Conservation (phyloP, 2,113 vertebrate genomes). For the Lichenostomus cassidix region DNA sequence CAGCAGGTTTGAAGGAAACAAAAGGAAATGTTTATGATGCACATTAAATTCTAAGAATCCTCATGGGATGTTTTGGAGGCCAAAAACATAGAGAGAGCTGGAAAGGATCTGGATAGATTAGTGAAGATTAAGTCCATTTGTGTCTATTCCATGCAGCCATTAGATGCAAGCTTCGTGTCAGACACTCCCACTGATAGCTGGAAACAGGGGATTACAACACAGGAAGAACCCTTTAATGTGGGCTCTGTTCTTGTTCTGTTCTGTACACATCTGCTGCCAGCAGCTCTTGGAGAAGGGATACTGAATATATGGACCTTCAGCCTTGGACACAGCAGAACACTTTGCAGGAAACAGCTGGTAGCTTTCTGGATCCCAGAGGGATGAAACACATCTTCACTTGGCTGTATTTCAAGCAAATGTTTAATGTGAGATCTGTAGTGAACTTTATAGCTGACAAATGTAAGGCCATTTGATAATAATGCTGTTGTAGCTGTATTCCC, state of each 20-base stretch:
- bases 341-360: slow-evolving; percentile 31
- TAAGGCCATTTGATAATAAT: background rate
- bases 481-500: background rate
- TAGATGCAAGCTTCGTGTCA: background rate
- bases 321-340: background rate
- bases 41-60: slow-evolving; percentile 4
- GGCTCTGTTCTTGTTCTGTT: background rate
- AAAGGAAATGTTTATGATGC: background rate
- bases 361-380: background rate
- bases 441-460: background rate
- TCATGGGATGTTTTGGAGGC: background rate
- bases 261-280: background rate
- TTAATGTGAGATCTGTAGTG: background rate
- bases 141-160: background rate
- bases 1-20: background rate
- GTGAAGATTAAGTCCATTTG: slow-evolving; percentile 20
- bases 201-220: background rate
- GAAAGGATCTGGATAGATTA: slow-evolving; percentile 3
- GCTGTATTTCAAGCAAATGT: slow-evolving; percentile 15
- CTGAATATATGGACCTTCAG: background rate
- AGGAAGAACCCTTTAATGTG: background rate
- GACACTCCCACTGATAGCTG: background rate
- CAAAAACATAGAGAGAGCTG: background rate
- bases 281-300: background rate
- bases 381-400: slow-evolving; percentile 11